phyloP scores from a whole-genome alignment of 2,797 vertebrate genomes.

The Sebastolobus alascanus region DNA sequence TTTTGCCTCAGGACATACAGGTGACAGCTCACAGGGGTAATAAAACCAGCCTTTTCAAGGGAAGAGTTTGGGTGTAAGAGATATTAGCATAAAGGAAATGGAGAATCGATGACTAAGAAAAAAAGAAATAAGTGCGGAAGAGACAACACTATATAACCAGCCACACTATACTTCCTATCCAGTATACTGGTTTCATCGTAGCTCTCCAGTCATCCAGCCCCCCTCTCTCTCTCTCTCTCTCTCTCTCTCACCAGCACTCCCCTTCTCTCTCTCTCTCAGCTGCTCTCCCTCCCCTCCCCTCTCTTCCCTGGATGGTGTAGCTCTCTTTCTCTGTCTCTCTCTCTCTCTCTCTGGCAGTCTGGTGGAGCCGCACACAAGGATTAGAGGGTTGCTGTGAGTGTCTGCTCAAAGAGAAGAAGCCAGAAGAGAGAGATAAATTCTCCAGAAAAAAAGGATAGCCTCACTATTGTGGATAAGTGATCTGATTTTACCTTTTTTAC shows the following conservation, averaged over 20 bases:
- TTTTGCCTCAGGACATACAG: neutral
- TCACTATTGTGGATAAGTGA: conserved; percentile 64
- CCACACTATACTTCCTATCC: conserved; percentile 48
- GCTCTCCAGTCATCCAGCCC: conserved; percentile 69
- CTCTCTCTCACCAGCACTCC: conserved; percentile 49
- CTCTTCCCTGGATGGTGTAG: conserved; percentile 79
- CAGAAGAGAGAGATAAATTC: conserved; percentile 62
- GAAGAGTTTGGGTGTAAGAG: neutral
- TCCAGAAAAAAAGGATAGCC: conserved; percentile 46
- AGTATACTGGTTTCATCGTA: conserved; percentile 58
- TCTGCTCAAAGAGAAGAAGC: conserved; percentile 76
- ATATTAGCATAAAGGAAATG: conserved; percentile 10
- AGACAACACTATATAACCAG: conserved; percentile 49
- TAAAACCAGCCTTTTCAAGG: neutral
- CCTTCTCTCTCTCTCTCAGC: conserved; percentile 63
- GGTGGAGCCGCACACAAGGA: conserved; percentile 79
- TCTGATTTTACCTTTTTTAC: conserved; percentile 58
- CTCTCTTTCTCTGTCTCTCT: conserved; percentile 59
- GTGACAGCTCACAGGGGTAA: neutral
- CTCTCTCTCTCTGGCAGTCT: conserved; percentile 81
- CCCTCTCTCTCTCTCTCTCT: conserved; percentile 54
- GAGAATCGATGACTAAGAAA: conserved; percentile 32
- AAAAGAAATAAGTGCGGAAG: conserved; percentile 30
- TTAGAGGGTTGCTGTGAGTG: conserved; percentile 81
- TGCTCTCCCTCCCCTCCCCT: conserved; percentile 81